Evolutionary conservation across 2,888 invertebrate genomes (phyloP).

Genomic region (Branchipolynoe longqiensis): DNA sequence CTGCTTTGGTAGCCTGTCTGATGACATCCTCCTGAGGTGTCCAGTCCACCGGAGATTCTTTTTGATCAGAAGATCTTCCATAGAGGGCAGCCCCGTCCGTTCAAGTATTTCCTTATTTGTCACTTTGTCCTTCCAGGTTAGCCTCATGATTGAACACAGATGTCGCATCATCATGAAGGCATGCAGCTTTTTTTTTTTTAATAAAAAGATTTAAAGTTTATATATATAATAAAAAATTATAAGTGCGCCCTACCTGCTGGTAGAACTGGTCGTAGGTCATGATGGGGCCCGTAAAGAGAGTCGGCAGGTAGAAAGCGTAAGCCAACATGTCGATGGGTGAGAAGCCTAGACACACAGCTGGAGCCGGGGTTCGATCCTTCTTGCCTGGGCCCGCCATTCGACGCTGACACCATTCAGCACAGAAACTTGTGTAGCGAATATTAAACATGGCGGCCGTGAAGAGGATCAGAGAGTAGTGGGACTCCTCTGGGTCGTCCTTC

Average conservation of each 20-base stretch:
- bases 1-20: no score
- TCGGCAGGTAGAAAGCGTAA: constrained; percentile 91
- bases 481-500: constrained; percentile 2
- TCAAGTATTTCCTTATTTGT: no score
- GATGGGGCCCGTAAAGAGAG: constrained; percentile 92
- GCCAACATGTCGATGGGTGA: constrained; percentile 84
- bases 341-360: constrained; percentile 39
- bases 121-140: no score
- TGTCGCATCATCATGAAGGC: no score
- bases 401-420: constrained; percentile 20
- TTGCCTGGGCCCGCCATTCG: neutral
- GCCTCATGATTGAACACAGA: no score
- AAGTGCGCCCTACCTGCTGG: constrained; percentile 80
- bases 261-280: constrained; percentile 89
- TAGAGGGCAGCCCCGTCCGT: no score
- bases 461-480: constrained; percentile 82
- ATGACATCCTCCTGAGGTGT: no score
- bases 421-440: constrained; percentile 87
- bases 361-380: neutral
- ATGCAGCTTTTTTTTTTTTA: no score
- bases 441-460: constrained; percentile 85
- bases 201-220: no score
- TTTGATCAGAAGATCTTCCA: no score
- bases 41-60: no score
- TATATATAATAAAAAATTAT: neutral